Conservation (phyloP, 2,797 vertebrate species). For the Lacerta agilis region DNA sequence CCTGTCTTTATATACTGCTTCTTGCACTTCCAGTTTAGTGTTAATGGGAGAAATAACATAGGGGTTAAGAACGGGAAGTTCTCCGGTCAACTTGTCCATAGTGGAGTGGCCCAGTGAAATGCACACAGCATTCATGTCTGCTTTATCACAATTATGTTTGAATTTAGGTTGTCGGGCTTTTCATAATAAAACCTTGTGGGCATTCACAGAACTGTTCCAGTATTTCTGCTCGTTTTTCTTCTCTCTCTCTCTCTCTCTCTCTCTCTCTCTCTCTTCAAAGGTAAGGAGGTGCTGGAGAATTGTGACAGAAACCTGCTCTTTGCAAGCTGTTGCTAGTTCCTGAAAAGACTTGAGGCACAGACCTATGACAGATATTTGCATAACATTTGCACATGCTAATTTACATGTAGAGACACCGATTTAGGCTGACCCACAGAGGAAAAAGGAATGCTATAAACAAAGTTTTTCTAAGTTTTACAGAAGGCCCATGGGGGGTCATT, state of each 20-base stretch:
- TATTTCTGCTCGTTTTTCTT: not conserved
- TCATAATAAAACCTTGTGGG: not conserved
- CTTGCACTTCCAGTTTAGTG: not conserved
- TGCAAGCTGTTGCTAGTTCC: not conserved
- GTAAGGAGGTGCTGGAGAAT: not conserved
- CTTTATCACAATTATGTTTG: not conserved
- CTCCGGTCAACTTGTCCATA: not conserved
- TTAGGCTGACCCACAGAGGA: no score
- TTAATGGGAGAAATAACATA: not conserved
- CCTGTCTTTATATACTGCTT: not conserved
- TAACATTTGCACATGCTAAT: no score
- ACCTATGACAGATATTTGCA: no score
- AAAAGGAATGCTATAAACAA: no score
- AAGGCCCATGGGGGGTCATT: no score
- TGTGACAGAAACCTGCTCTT: not conserved
- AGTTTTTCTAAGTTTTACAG: no score
- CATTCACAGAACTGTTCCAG: not conserved
- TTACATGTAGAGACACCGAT: no score
- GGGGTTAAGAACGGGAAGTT: not conserved
- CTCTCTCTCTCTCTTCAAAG: no score
- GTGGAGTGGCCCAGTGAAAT: not conserved
- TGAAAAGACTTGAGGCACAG: no score
- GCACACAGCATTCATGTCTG: not conserved
- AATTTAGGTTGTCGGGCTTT: not conserved
- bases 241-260: no score